Evolutionary conservation across 2,113 vertebrate species (phyloP), one percentile per base, ranked within the genome.

Genomic region (Nettapus auritus): DNA sequence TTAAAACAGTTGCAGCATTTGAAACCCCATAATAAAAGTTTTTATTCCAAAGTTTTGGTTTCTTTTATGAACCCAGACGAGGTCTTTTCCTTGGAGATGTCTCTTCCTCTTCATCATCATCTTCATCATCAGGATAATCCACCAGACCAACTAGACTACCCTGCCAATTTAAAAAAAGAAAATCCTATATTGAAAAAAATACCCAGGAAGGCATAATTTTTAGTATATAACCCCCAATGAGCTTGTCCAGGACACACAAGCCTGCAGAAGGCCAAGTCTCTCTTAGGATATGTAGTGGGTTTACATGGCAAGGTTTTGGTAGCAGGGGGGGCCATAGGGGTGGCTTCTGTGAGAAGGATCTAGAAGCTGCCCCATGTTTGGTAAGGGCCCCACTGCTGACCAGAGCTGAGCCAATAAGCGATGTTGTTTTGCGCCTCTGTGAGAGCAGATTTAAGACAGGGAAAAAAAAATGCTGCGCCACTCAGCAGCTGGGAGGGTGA

Each of bases 111-210:
- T 99, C 99, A 6, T 99, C 99, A 9, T 99, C 99, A 0, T 99
- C 98, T 97, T 99, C 99, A 80, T 99, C 99, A 46, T 99, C 99
- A 59, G 99, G 99, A 95, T 99, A 99, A 98, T 99, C 99, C 97
- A 99, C 99, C 87, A 99, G 98, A 76, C 99, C 99, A 73, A 99
- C 99, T 86, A 99, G 97, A 96, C 98, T 98, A 66, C 98, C 98
- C 99, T 99, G 96, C 53, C 88, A 82, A 96, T 89, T 44, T 21
- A 8, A 71, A 56, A 59, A 53, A 16, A 52, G 8, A 62, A 88
- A 84, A 77, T 13, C 11, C 11, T 33, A 79, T 5, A 14, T 40
- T 85, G 44, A 33, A 64, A 68, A 66, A 63, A 36, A 2, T 12
- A 8, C 33, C 13, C 11, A 78, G 33, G 17, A 56, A 75, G 0